Conservation (phyloP, 1,140 invertebrate genomes). For the Macrocentrus cingulum region DNA sequence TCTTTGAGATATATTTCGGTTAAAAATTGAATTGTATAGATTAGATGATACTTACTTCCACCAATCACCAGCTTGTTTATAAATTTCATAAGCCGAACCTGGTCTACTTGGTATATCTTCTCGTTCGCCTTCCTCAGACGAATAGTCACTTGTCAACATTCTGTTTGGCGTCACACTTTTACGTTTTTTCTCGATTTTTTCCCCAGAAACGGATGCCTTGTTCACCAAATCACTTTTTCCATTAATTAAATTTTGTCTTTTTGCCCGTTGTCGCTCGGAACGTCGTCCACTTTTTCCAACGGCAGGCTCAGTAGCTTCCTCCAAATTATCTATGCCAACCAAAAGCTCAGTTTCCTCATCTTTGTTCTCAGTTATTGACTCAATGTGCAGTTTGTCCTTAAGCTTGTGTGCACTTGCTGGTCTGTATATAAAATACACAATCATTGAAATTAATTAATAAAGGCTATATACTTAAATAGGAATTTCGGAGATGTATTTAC, state of each 20-base stretch:
- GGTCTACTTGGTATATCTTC: constrained; percentile 42
- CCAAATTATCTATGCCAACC: constrained; percentile 28
- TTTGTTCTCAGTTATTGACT: constrained; percentile 37
- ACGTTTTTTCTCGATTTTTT: constrained; percentile 31
- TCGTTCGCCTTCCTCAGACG: constrained; percentile 49
- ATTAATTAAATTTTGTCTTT: constrained; percentile 44
- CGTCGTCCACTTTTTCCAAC: constrained; percentile 42
- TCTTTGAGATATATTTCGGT: no score
- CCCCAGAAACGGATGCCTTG: constrained; percentile 17
- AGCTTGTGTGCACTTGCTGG: constrained; percentile 33
- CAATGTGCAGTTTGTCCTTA: constrained; percentile 42
- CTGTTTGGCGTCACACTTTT: constrained; percentile 36
- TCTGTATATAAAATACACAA: constrained; percentile 27
- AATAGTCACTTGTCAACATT: constrained; percentile 51
- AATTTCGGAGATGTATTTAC: constrained; percentile 13
- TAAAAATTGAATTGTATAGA: no score
- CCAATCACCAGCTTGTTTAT: constrained; percentile 55
- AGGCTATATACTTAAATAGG: background rate
- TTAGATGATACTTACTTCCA: constrained; percentile 60
- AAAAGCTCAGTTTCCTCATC: constrained; percentile 24
- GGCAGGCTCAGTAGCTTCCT: constrained; percentile 32
- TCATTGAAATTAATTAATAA: no score
- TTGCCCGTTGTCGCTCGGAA: constrained; percentile 49
- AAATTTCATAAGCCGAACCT: constrained; percentile 50
- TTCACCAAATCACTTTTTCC: constrained; percentile 44